Evolutionary conservation across 1,140 invertebrate genomes (phyloP).

Genomic region (Psix sp.): DNA sequence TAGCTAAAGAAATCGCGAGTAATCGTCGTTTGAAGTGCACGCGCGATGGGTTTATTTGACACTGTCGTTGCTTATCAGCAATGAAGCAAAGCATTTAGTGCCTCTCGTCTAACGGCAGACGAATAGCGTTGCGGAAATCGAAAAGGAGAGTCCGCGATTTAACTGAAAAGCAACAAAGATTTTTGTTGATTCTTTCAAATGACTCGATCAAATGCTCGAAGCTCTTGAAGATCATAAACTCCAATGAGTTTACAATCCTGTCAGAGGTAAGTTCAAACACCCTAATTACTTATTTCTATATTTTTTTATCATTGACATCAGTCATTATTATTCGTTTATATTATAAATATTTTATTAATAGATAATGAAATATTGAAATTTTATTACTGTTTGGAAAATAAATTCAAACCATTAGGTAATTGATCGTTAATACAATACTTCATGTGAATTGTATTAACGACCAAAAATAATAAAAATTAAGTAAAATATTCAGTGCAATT

Average conservation of each 20-base stretch:
- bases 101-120: slow-evolving; percentile 21
- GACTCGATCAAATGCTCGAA: slow-evolving; percentile 47
- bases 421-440: too few relatives aligned
- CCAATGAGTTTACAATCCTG: slow-evolving; percentile 57
- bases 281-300: slow-evolving; percentile 26
- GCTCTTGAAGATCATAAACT: slow-evolving; percentile 48
- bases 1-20: slow-evolving; percentile 33
- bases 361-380: too few relatives aligned
- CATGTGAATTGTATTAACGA: too few relatives aligned
- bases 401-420: too few relatives aligned
- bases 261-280: slow-evolving; percentile 52
- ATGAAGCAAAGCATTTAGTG: slow-evolving; percentile 35
- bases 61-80: slow-evolving; percentile 37
- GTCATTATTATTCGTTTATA: slow-evolving; percentile 28
- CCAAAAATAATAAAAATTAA: too few relatives aligned
- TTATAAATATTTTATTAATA: too few relatives aligned
- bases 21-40: slow-evolving; percentile 37
- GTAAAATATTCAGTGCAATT: too few relatives aligned
- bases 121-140: slow-evolving; percentile 11
- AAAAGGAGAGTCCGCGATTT: background rate
- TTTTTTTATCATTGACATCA: slow-evolving; percentile 43
- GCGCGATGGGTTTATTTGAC: slow-evolving; percentile 34
- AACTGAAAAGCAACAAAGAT: slow-evolving; percentile 37
- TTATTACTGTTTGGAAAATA: too few relatives aligned
- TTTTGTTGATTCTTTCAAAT: slow-evolving; percentile 22